phyloP scores from a whole-genome alignment of 2,888 invertebrate species.

The Argynnis bischoffii region DNA sequence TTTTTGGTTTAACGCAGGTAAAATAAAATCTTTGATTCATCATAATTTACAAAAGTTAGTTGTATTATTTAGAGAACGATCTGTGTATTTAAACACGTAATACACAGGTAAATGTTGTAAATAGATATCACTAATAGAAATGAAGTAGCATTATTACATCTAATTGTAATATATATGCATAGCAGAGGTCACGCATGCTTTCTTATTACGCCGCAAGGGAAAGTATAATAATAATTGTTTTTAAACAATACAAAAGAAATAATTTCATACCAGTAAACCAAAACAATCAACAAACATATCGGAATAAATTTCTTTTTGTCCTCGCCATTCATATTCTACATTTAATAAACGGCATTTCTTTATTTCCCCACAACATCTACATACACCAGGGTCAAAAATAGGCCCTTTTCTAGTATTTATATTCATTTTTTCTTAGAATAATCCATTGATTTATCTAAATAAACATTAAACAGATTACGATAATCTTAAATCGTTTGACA shows the following conservation, averaged over 20 bases:
- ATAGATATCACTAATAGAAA: too few species aligned
- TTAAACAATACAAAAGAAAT: not conserved
- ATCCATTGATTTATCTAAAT: not conserved
- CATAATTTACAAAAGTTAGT: too few species aligned
- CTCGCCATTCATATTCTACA: slow-evolving; percentile 64
- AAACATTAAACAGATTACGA: not conserved
- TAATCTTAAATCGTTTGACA: not conserved
- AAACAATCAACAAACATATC: slow-evolving; percentile 73
- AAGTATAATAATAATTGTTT: too few species aligned
- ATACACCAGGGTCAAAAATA: slow-evolving; percentile 61
- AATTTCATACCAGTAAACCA: slow-evolving; percentile 61
- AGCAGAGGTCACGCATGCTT: too few species aligned
- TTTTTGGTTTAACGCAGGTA: too few species aligned
- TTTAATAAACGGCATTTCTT: slow-evolving; percentile 70
- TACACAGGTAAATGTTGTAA: too few species aligned
- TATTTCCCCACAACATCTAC: slow-evolving; percentile 65
- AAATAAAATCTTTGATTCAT: too few species aligned
- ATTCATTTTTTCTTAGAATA: slow-evolving; percentile 28
- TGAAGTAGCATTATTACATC: too few species aligned
- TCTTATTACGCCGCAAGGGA: too few species aligned
- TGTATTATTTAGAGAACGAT: too few species aligned
- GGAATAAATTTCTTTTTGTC: slow-evolving; percentile 63
- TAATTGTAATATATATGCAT: too few species aligned
- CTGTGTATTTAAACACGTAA: too few species aligned
- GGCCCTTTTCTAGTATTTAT: slow-evolving; percentile 54